Evolutionary conservation across 1,140 invertebrate species (phyloP).

Genomic region (Rhopalosiphum maidis): DNA sequence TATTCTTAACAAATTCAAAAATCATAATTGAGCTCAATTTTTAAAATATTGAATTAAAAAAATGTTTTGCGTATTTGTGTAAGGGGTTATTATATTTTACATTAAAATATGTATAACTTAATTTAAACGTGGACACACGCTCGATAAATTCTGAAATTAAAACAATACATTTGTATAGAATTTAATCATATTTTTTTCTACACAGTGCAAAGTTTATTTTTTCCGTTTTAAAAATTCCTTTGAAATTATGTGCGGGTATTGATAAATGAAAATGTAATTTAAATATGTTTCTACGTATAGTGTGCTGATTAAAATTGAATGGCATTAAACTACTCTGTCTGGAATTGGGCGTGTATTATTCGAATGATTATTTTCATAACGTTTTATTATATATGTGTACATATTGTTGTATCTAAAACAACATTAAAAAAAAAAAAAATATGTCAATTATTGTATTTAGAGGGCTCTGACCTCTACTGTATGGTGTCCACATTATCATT

Average conservation of each 20-base stretch:
- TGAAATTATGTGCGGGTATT: too few species aligned
- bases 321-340: not conserved
- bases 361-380: not conserved
- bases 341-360: not conserved
- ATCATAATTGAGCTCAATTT: not conserved
- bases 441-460: conserved; percentile 14
- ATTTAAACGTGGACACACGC: not conserved
- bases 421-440: not conserved
- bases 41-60: too few species aligned
- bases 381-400: not conserved
- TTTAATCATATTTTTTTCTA: not conserved
- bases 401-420: conserved; percentile 3
- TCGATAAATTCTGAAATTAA: not conserved
- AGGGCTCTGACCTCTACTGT: conserved; percentile 39
- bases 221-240: not conserved
- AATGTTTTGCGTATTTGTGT: too few species aligned
- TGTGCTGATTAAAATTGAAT: conserved; percentile 33
- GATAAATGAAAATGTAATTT: not conserved
- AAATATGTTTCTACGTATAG: not conserved
- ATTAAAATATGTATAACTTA: not conserved
- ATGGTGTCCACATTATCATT: not conserved
- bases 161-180: not conserved
- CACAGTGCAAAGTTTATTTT: not conserved
- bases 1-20: not conserved
- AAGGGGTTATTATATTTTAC: too few species aligned